phyloP scores from a whole-genome alignment of 2,113 vertebrate genomes.

The Carassius auratus region DNA sequence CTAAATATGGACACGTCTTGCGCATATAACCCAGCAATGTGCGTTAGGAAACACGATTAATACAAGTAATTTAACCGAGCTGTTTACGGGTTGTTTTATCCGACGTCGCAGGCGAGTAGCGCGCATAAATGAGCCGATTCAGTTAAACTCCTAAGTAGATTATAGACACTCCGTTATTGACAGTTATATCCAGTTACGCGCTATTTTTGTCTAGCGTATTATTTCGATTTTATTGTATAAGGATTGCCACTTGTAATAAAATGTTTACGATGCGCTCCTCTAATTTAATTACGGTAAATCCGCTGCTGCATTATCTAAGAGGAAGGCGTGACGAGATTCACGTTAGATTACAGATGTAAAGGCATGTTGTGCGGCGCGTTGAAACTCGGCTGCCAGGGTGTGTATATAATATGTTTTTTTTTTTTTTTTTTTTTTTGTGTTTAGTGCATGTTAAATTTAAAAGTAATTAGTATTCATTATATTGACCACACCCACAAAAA shows the following conservation, averaged over 20 bases:
- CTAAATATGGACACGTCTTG: neutral
- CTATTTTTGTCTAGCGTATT: neutral
- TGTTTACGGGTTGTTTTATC: neutral
- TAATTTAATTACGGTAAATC: constrained; percentile 22
- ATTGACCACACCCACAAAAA: no score
- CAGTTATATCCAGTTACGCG: neutral
- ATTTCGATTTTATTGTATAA: neutral
- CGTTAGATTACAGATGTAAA: constrained; percentile 20
- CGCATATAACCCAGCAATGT: neutral
- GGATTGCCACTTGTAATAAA: neutral
- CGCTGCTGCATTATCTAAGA: neutral
- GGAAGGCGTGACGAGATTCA: constrained; percentile 30
- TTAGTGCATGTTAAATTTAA: neutral
- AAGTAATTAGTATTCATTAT: neutral
- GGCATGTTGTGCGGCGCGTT: neutral
- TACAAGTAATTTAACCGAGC: neutral
- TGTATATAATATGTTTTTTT: neutral
- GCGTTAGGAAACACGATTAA: neutral
- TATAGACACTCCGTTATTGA: neutral
- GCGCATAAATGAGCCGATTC: neutral
- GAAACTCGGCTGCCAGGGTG: neutral
- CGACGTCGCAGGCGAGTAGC: no score
- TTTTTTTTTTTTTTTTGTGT: no score
- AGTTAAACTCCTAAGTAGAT: neutral
- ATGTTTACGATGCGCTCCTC: neutral